Conservation (phyloP, 1,140 invertebrate species). For the Leptinotarsa lineolata region DNA sequence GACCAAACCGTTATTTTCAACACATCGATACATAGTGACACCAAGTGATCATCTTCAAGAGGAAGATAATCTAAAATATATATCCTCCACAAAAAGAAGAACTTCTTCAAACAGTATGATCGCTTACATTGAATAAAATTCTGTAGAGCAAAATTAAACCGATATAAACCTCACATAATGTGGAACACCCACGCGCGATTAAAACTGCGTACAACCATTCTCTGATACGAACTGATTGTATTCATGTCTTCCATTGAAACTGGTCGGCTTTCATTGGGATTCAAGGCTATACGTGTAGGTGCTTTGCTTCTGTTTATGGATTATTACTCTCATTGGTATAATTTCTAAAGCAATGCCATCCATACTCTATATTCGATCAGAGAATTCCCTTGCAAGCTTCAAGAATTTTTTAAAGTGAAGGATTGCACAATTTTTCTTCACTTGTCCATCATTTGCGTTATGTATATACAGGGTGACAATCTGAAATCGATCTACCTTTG, state of each 20-base stretch:
- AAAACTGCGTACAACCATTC: conserved; percentile 5
- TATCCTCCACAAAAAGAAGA: background rate
- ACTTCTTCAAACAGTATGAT: background rate
- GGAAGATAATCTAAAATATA: background rate
- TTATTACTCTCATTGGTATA: background rate
- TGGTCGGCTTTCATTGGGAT: background rate
- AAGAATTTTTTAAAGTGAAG: background rate
- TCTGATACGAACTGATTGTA: background rate
- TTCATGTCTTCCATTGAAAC: conserved; percentile 3
- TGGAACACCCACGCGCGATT: background rate
- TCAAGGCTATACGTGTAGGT: conserved; percentile 3
- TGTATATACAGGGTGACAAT: background rate
- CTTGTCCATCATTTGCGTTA: background rate
- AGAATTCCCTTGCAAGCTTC: background rate
- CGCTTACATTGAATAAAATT: no score
- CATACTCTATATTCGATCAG: background rate
- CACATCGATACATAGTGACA: no score
- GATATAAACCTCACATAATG: background rate
- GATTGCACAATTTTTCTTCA: background rate
- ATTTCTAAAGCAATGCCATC: background rate
- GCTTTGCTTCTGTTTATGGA: background rate
- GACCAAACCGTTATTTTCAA: no score
- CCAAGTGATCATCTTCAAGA: no score
- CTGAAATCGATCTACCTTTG: background rate
- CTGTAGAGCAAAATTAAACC: background rate